Evolutionary conservation across 2,888 invertebrate genomes (phyloP), one percentile per base, ranked within the genome.

Genomic region (Eledona agricola): DNA sequence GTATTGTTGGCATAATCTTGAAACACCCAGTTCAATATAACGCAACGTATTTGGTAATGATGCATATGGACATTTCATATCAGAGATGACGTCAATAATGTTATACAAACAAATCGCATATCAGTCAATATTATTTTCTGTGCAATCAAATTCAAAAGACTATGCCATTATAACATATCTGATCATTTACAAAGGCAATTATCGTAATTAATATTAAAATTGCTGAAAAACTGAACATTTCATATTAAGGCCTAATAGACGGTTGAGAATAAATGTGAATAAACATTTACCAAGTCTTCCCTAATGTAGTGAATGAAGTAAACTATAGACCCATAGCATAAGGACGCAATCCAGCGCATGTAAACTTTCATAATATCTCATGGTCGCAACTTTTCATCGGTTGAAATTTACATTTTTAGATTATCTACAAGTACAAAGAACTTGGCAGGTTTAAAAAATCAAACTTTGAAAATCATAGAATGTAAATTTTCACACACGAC

Each of bases 211-310:
- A 40, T 37, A 58, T 57, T 53, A 55, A 60, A 60, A 54, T 57
- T 54, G 55, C 62, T n/a, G n/a, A n/a, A n/a, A n/a, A 58, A 38
- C 58, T 57, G 57, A 57, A 46, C 52, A 43, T 52, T 51, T 45
- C 35, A 50, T 34, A 49, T 40, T 10, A 51, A 46, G 55, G 57
- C 57, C 57, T 55, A 55, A 56, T 42, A 34, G 31, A 12, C 31
- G 34, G 25, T 45, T 46, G 47, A 56, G 50, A 43, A 55, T 59
- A 55, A 57, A 55, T 43, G 47, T 57, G 52, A 40, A 54, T 52
- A 50, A 53, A 55, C 51, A 58, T 51, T 56, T 51, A 58, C 15
- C 51, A 54, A 54, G 58, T 56, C 58, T 57, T 55, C 56, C 58
- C 54, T 50, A 46, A 51, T 54, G 53, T 43, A 55, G 23, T 52